A percentile compares a stretch with the other conserved stretches of the same genome.
Conservation (phyloP, 2,113 vertebrate genomes). For the Chascanopsetta lugubris region DNA sequence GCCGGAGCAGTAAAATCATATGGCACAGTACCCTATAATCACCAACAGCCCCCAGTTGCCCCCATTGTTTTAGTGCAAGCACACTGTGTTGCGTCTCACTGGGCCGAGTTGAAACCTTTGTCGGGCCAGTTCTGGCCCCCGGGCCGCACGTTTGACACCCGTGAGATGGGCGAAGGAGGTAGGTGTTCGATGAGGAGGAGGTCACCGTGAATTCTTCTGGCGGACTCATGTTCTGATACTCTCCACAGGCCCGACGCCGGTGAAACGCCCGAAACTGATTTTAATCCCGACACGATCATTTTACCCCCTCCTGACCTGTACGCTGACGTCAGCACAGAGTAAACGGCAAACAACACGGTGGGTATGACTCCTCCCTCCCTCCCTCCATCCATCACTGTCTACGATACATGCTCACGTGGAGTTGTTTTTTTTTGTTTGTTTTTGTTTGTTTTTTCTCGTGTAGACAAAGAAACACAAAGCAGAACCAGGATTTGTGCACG, state of each 20-base stretch:
- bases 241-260: constrained; percentile 41
- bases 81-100: too few relatives aligned
- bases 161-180: too few relatives aligned
- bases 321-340: constrained; percentile 55
- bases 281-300: constrained; percentile 42
- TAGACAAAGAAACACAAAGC: constrained; percentile 5
- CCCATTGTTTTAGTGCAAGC: too few relatives aligned
- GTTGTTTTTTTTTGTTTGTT: constrained; percentile 5
- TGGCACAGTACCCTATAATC: too few relatives aligned
- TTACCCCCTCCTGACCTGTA: constrained; percentile 82
- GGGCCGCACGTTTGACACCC: too few relatives aligned
- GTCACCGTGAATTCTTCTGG: not conserved
- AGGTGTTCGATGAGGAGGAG: too few relatives aligned
- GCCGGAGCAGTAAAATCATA: too few relatives aligned
- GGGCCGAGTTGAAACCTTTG: too few relatives aligned
- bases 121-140: too few relatives aligned
- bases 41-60: too few relatives aligned
- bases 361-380: not conserved
- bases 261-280: constrained; percentile 23
- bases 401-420: not conserved
- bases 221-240: not conserved
- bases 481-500: constrained; percentile 13
- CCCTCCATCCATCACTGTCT: not conserved
- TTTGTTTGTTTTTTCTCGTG: too few relatives aligned
- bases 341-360: not conserved